Base-by-base conservation (phyloP, 2,797 vertebrate genomes). In the Myripristis murdjan region DNA sequence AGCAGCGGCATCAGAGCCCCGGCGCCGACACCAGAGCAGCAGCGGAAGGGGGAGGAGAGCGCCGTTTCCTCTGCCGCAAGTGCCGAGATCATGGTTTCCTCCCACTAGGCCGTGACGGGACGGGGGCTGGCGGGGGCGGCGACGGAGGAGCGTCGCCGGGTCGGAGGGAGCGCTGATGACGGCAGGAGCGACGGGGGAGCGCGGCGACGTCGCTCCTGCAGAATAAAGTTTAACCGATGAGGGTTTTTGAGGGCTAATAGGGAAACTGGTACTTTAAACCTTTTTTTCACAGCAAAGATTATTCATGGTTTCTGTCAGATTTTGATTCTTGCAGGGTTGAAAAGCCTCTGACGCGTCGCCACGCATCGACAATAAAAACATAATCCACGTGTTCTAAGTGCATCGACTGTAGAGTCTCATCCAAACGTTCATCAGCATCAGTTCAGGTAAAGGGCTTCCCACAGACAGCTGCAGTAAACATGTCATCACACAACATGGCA, bases 1-100 rank as follows among this genome's bases (percentile, higher is more conserved):
- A 91, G 88, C 7, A 92, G 91, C 6, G 92, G 92, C 15, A 92
- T 91, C 81, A 76, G 91, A 72, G 91, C 91, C 0, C 92, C 91
- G 0, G 89, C 90, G 33, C 88, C 92, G 2, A 90, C 89, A 8
- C 89, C 88, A 0, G 91, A 93, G 77, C 87, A 63, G 1, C 86
- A 87, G 46, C 68, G 87, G 69, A 87, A 84, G 47, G 81, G 57
- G 37, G 78, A 84, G 11, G 86, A 82, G 39, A 69, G 37, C 74
- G 8, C 16, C 70, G 22, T 26, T 12, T 53, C 66, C 23, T 12
- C 37, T 6, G 65, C 72, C 39, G 60, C 73, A 2, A 63, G 73
- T 33, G 70, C 74, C 5, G 59, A 71, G 63, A 69, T 85, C 39
- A 68, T 76, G 24, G 67, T 77, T 75, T 88, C 87, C 83, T 85